Evolutionary conservation across 2,888 invertebrate species (phyloP).

Genomic region (Trichopoda pennipes): DNA sequence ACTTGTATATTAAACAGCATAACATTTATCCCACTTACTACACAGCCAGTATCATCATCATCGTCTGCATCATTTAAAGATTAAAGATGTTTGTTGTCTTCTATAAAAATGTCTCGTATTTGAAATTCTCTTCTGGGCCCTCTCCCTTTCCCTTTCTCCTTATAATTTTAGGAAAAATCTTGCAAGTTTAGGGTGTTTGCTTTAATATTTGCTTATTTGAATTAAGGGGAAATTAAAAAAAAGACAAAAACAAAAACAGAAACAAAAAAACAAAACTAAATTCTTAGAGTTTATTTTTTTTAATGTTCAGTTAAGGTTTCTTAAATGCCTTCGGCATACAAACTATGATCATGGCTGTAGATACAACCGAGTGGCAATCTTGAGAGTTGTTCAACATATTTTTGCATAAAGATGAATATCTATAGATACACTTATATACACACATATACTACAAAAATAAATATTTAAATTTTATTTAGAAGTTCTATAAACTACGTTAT

Average conservation of each 20-base stretch:
- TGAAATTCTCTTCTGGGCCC: not conserved
- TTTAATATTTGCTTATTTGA: slow-evolving; percentile 56
- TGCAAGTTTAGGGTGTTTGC: slow-evolving; percentile 11
- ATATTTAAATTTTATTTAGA: not conserved
- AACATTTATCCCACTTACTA: slow-evolving; percentile 1
- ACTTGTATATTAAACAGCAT: not conserved
- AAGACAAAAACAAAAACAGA: no score
- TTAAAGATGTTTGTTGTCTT: slow-evolving; percentile 9
- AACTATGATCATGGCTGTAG: slow-evolving; percentile 10
- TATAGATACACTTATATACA: not conserved
- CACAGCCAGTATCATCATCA: slow-evolving; percentile 23
- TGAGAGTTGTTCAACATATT: not conserved
- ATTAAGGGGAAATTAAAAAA: slow-evolving; percentile 25
- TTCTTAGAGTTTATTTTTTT: slow-evolving; percentile 48
- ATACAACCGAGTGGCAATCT: not conserved
- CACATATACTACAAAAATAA: slow-evolving; percentile 2
- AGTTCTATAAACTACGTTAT: slow-evolving; percentile 51
- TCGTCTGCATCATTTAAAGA: slow-evolving; percentile 22
- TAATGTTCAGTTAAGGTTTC: slow-evolving; percentile 28
- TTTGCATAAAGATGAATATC: not conserved
- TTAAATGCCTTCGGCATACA: slow-evolving; percentile 26
- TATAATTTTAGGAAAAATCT: not conserved
- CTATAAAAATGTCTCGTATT: not conserved
- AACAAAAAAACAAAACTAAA: slow-evolving; percentile 57
- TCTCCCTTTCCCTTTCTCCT: not conserved